A percentile compares a stretch with the other conserved stretches of the same genome.
These are phyloP conservation scores for Dipus sagitta DNA, from an alignment of 2,797 vertebrate species.

Conservation along the genomic window DNA sequence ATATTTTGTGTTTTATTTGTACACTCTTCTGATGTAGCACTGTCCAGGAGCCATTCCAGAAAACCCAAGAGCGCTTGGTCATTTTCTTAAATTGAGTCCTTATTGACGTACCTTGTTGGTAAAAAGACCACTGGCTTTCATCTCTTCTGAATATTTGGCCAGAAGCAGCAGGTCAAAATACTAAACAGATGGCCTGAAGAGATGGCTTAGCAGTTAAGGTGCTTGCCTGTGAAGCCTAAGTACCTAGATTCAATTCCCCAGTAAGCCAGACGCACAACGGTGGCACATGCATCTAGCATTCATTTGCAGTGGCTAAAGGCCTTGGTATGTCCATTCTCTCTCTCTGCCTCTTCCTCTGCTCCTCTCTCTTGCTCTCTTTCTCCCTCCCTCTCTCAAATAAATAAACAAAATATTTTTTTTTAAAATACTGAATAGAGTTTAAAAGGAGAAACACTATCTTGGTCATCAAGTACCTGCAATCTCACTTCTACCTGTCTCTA, in stretches of 20 bases:
- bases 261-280: no score
- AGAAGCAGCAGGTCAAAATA: slow-evolving; percentile 49
- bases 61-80: slow-evolving; percentile 45
- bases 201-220: no score
- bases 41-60: slow-evolving; percentile 48
- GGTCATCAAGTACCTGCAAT: neutral
- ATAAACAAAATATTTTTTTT: no score
- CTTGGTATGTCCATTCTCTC: no score
- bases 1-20: slow-evolving; percentile 76
- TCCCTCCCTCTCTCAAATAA: no score
- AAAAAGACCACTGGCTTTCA: slow-evolving; percentile 74
- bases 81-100: slow-evolving; percentile 53
- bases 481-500: slow-evolving; percentile 26
- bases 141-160: slow-evolving; percentile 78
- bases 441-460: slow-evolving; percentile 31
- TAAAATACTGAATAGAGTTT: slow-evolving; percentile 10
- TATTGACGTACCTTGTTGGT: slow-evolving; percentile 79
- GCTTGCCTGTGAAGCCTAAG: no score
- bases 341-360: no score
- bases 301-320: no score
- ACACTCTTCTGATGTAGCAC: slow-evolving; percentile 65
- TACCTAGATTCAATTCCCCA: no score
- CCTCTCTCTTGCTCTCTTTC: no score
- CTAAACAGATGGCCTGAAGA: neutral
- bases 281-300: no score